phyloP scores from a whole-genome alignment of 1,140 invertebrate genomes.

The Oreohelix idahoensis region DNA sequence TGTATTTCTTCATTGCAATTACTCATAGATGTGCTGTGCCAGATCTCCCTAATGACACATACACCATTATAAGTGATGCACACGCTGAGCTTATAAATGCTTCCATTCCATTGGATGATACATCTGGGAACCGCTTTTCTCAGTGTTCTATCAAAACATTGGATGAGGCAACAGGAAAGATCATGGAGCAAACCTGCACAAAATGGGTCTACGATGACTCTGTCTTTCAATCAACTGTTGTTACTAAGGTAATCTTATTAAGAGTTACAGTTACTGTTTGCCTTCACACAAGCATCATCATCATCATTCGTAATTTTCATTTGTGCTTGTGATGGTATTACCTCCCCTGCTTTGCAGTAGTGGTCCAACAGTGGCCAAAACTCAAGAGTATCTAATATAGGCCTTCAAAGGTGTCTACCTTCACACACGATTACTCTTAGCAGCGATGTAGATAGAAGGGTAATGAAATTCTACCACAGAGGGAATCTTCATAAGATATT shows the following conservation, averaged over 20 bases:
- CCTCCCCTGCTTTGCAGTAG: too few relatives aligned
- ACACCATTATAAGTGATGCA: not conserved
- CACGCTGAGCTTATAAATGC: conserved; percentile 36
- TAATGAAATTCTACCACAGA: too few relatives aligned
- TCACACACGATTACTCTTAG: too few relatives aligned
- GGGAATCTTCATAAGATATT: too few relatives aligned
- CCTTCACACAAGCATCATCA: too few relatives aligned
- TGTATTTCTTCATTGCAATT: not conserved
- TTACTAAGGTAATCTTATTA: conserved; percentile 35
- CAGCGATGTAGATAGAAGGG: too few relatives aligned
- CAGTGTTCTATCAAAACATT: conserved; percentile 25
- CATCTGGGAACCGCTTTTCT: conserved; percentile 2
- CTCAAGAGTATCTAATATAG: too few relatives aligned
- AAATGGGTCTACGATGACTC: conserved; percentile 40
- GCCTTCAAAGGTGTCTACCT: too few relatives aligned
- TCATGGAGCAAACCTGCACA: not conserved
- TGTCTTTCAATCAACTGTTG: conserved; percentile 29
- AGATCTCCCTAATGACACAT: conserved; percentile 29
- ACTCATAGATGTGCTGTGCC: conserved; percentile 36
- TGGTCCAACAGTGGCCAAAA: too few relatives aligned
- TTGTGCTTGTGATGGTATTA: too few relatives aligned
- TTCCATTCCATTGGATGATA: conserved; percentile 30
- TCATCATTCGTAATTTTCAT: too few relatives aligned
- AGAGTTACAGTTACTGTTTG: too few relatives aligned
- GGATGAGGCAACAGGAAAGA: conserved; percentile 20